These are phyloP conservation scores for Eretmochelys imbricata DNA, from an alignment of 2,113 vertebrate species.

Conservation along the genomic window DNA sequence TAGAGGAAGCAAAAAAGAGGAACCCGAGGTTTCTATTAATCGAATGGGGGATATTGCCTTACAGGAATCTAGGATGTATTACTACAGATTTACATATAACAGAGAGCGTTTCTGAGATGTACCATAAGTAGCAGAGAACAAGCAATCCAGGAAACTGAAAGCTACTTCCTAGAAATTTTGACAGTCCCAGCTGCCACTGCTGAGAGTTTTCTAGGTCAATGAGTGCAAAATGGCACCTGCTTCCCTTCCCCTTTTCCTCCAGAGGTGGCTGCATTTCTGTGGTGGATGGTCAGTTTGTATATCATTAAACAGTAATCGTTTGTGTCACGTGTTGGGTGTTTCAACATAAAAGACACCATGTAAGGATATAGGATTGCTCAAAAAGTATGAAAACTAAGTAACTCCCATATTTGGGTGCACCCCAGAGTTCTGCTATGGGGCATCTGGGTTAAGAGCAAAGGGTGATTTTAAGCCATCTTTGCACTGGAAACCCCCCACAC, in stretches of 20 bases:
- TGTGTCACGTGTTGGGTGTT: background rate
- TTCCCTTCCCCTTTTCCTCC: background rate
- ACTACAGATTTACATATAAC: conserved; percentile 59
- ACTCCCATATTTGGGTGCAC: background rate
- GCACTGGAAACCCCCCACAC: background rate
- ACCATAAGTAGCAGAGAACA: conserved; percentile 4
- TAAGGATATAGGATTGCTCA: background rate
- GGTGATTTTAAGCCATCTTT: background rate
- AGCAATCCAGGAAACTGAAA: conserved; percentile 43
- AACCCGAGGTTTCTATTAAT: conserved; percentile 62
- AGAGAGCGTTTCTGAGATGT: conserved; percentile 31
- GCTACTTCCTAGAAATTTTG: conserved; percentile 50
- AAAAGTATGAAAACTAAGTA: background rate
- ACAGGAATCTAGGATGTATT: conserved; percentile 67
- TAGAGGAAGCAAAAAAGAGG: conserved; percentile 68
- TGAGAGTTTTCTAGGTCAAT: background rate
- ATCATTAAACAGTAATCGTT: background rate
- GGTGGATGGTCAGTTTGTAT: background rate
- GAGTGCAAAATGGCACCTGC: background rate
- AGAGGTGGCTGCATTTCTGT: background rate
- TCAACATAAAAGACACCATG: background rate
- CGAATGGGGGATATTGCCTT: conserved; percentile 22
- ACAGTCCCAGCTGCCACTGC: background rate
- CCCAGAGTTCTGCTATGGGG: background rate
- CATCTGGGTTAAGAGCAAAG: background rate